A percentile compares a stretch with the other conserved stretches of the same genome.
phyloP scores from a whole-genome alignment of 2,888 invertebrate genomes.

The Sclerodermus sp. region DNA sequence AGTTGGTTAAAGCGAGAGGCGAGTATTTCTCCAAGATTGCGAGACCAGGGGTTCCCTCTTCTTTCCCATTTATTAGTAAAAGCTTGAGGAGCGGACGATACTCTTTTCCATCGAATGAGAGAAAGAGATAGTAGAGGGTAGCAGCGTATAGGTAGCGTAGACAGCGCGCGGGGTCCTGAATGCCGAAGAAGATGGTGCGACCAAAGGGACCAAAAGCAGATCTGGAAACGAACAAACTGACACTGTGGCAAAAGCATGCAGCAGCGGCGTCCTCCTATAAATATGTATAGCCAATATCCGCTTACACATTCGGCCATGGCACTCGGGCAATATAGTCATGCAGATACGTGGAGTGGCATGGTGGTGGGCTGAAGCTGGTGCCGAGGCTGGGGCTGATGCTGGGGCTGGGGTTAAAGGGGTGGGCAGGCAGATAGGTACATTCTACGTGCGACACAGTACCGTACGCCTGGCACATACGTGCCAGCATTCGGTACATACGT shows the following conservation, averaged over 20 bases:
- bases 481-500: conserved; percentile 8
- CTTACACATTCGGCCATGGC: conserved; percentile 39
- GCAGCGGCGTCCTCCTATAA: conserved; percentile 30
- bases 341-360: conserved; percentile 28
- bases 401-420: conserved; percentile 7
- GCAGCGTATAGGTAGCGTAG: too few relatives aligned
- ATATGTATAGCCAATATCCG: conserved; percentile 51
- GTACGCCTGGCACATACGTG: background rate
- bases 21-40: too few relatives aligned
- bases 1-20: too few relatives aligned
- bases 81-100: too few relatives aligned
- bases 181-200: too few relatives aligned
- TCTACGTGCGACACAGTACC: conserved; percentile 3
- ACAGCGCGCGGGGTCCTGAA: background rate
- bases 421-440: conserved; percentile 7
- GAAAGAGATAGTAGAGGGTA: too few relatives aligned
- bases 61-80: too few relatives aligned
- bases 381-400: conserved; percentile 8
- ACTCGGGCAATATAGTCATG: conserved; percentile 39
- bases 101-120: too few relatives aligned
- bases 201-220: background rate
- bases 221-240: conserved; percentile 25
- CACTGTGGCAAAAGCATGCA: conserved; percentile 11
- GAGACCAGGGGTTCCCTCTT: too few relatives aligned
- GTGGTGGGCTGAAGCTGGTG: conserved; percentile 12